Percentiles rank a stretch among this genome's conserved stretches.
Evolutionary conservation across 2,888 invertebrate species (phyloP).

Genomic region (Apamea monoglypha): DNA sequence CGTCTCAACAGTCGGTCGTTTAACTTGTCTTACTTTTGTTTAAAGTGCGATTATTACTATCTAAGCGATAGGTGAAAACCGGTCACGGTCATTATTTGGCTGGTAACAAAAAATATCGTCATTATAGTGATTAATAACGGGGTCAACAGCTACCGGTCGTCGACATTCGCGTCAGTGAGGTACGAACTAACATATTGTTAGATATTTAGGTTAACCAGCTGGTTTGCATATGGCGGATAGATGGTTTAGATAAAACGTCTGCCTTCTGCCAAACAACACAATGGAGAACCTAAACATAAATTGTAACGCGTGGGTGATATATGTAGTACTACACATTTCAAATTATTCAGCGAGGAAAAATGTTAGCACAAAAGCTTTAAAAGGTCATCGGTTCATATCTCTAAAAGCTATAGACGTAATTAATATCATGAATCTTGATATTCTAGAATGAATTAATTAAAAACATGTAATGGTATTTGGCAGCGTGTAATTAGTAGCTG

Average conservation of each 20-base stretch:
- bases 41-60: constrained; percentile 43
- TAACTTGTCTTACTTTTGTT: constrained; percentile 37
- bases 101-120: constrained; percentile 76
- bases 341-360: constrained; percentile 38
- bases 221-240: constrained; percentile 75
- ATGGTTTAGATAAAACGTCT: constrained; percentile 69
- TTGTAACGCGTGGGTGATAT: constrained; percentile 49
- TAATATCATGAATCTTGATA: constrained; percentile 36
- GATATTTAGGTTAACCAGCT: constrained; percentile 78
- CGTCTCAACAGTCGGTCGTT: constrained; percentile 17
- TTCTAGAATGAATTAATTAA: constrained; percentile 43
- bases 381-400: constrained; percentile 51
- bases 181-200: constrained; percentile 62
- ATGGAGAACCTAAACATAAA: constrained; percentile 41
- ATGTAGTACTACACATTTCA: constrained; percentile 29
- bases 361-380: constrained; percentile 12
- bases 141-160: constrained; percentile 75
- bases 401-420: constrained; percentile 32
- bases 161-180: constrained; percentile 47
- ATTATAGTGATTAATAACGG: constrained; percentile 79
- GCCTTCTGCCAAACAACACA: constrained; percentile 60
- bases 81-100: constrained; percentile 73
- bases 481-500: constrained; percentile 42
- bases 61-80: constrained; percentile 59
- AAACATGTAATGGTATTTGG: constrained; percentile 44